Evolutionary conservation across 2,113 vertebrate species (phyloP).

Genomic region (Cardinalis cardinalis): DNA sequence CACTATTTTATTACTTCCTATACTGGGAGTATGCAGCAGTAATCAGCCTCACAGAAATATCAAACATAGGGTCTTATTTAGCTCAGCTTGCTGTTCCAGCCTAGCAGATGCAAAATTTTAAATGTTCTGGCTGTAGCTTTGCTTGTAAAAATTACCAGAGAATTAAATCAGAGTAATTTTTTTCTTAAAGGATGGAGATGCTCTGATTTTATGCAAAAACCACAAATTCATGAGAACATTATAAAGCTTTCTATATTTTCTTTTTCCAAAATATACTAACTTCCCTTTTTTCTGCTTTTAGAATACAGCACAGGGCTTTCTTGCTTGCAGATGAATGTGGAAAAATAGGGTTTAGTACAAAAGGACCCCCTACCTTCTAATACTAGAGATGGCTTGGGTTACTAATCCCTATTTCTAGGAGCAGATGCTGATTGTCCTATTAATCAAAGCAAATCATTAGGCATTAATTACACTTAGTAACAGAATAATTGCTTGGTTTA

Average conservation of each 20-base stretch:
- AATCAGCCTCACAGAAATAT: not conserved
- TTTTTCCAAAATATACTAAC: not conserved
- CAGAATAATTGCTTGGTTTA: conserved; percentile 71
- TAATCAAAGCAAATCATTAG: conserved; percentile 74
- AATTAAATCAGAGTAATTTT: not conserved
- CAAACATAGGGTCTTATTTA: not conserved
- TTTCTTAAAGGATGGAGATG: not conserved
- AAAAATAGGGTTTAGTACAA: conserved; percentile 71
- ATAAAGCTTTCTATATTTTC: not conserved
- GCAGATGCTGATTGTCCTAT: conserved; percentile 77
- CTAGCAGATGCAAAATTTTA: not conserved
- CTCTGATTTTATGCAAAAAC: not conserved
- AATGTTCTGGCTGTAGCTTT: not conserved
- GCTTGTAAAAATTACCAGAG: not conserved
- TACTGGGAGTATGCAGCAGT: not conserved
- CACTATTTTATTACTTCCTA: not conserved
- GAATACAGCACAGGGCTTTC: not conserved
- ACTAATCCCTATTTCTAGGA: conserved; percentile 71
- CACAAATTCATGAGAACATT: not conserved
- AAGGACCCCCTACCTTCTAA: conserved; percentile 64
- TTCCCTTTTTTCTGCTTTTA: not conserved
- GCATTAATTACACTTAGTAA: conserved; percentile 67
- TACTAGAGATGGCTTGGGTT: conserved; percentile 75
- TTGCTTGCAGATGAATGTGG: conserved; percentile 35
- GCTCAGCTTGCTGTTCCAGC: not conserved